Percentiles rank a stretch among this genome's conserved stretches.
phyloP scores from a whole-genome alignment of 1,140 invertebrate genomes.

The Latrodectus geometricus region DNA sequence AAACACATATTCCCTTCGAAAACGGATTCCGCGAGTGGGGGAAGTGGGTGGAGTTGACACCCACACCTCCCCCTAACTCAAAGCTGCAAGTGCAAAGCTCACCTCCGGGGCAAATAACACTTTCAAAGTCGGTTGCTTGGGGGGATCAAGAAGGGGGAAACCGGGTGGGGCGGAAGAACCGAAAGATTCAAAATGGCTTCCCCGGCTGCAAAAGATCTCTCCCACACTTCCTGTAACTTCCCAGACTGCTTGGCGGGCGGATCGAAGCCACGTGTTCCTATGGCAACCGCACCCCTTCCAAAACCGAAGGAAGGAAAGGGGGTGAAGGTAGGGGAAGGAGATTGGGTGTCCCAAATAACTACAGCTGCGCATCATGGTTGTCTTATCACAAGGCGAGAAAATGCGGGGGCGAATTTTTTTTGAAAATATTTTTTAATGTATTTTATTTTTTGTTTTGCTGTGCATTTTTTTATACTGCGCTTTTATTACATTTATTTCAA shows the following conservation, averaged over 20 bases:
- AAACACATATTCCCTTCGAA: slow-evolving; percentile 14
- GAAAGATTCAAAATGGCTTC: slow-evolving; percentile 58
- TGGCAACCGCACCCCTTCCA: slow-evolving; percentile 53
- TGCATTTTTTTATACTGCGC: neutral
- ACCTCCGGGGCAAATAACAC: slow-evolving; percentile 37
- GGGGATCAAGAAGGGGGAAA: neutral
- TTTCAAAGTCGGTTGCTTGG: neutral
- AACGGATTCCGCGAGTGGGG: neutral
- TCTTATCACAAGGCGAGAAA: slow-evolving; percentile 47
- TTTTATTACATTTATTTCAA: too few species aligned
- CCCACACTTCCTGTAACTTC: slow-evolving; percentile 55
- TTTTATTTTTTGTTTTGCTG: slow-evolving; percentile 4
- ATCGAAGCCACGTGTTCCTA: slow-evolving; percentile 61
- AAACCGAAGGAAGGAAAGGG: slow-evolving; percentile 7
- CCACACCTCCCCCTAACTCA: neutral
- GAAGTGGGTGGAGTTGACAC: neutral
- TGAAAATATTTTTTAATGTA: neutral
- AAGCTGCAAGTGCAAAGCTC: slow-evolving; percentile 40
- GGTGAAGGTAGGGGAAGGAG: neutral
- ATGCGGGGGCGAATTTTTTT: slow-evolving; percentile 50
- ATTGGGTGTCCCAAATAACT: neutral
- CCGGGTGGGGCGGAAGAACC: neutral
- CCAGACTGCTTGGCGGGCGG: slow-evolving; percentile 47
- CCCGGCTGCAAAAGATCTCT: slow-evolving; percentile 39
- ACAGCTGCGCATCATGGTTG: slow-evolving; percentile 47